A percentile compares a stretch with the other conserved stretches of the same genome.
Conservation (phyloP, 2,888 invertebrate genomes). For the Drosophila mercatorum region DNA sequence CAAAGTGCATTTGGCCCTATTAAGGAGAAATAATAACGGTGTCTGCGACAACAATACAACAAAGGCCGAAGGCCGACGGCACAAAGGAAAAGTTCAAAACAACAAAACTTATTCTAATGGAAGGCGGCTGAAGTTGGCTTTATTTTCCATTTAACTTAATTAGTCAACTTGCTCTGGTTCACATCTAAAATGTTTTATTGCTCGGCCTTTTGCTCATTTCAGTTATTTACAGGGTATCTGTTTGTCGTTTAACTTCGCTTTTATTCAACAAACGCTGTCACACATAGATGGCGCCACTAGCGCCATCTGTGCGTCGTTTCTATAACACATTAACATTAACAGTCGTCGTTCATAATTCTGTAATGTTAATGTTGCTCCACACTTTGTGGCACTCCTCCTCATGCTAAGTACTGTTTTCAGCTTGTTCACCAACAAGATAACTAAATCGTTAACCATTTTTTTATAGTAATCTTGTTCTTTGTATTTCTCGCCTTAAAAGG, state of each 20-base stretch:
- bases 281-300: constrained; percentile 1
- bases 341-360: neutral
- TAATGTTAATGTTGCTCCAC: constrained; percentile 8
- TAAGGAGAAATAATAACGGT: constrained; percentile 15
- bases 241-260: fast-evolving
- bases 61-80: neutral
- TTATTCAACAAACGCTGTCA: fast-evolving
- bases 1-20: constrained; percentile 30
- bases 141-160: constrained; percentile 1
- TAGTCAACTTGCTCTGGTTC: neutral
- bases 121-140: neutral
- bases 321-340: neutral
- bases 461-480: no score
- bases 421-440: no score
- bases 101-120: neutral
- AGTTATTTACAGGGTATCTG: constrained; percentile 1
- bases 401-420: fast-evolving
- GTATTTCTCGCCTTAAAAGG: neutral
- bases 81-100: constrained; percentile 3
- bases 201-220: no score
- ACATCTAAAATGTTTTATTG: neutral
- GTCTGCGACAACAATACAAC: constrained; percentile 20
- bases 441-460: no score
- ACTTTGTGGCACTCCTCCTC: neutral
- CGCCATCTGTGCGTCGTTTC: constrained; percentile 22